Conservation (phyloP, 2,113 vertebrate species). For the Aegithalos caudatus region DNA sequence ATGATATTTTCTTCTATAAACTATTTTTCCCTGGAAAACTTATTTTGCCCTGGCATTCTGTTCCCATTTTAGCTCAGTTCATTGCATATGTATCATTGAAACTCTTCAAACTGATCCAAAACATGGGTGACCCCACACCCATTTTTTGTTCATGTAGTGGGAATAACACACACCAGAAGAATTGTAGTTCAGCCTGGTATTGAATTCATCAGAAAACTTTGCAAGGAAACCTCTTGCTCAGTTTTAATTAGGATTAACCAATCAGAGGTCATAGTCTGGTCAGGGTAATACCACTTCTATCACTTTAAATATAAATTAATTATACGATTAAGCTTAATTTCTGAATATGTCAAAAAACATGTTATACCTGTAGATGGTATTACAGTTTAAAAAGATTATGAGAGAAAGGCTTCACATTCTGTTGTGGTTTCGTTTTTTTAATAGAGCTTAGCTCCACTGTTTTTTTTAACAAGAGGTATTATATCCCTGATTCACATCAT, state of each 20-base stretch:
- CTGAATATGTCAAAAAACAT: background rate
- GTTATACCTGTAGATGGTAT: background rate
- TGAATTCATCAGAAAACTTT: background rate
- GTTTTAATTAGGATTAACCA: slow-evolving; percentile 39
- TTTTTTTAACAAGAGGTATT: background rate
- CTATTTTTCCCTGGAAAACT: background rate
- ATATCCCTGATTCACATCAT: background rate
- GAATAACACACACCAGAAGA: background rate
- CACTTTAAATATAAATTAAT: slow-evolving; percentile 17
- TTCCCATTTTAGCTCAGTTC: background rate
- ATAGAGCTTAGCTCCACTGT: background rate
- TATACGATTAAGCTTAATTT: slow-evolving; percentile 2
- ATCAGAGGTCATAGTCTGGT: background rate
- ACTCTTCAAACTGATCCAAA: background rate
- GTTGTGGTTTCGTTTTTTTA: background rate
- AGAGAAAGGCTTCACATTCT: background rate
- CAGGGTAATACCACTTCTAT: background rate
- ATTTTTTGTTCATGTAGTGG: background rate
- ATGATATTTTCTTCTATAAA: background rate
- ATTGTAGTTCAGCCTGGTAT: background rate
- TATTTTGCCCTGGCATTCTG: background rate
- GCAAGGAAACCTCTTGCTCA: background rate
- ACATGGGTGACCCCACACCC: background rate
- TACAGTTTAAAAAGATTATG: background rate
- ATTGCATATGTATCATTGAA: background rate